Percentiles rank a stretch among this genome's conserved stretches.
These are phyloP conservation scores for Melanerpes aurifrons DNA, from an alignment of 2,113 vertebrate species.

Conservation along the genomic window DNA sequence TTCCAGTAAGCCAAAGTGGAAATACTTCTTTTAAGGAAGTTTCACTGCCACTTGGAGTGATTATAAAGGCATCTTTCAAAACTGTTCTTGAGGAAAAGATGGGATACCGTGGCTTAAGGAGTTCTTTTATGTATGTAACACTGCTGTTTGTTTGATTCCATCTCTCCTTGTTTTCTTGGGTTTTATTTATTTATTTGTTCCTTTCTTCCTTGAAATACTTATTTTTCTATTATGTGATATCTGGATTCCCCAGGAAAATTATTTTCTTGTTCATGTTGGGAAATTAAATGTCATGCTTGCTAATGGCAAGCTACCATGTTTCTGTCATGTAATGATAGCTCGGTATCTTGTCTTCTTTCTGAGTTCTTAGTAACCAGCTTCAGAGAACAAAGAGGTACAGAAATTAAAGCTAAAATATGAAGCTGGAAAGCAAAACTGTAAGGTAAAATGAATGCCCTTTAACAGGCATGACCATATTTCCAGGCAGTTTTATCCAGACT, in stretches of 20 bases:
- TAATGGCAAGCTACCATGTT: background rate
- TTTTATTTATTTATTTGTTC: background rate
- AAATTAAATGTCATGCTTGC: background rate
- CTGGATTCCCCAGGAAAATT: background rate
- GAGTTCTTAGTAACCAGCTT: background rate
- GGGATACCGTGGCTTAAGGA: background rate
- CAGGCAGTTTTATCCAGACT: background rate
- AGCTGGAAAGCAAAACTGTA: background rate
- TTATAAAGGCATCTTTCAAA: background rate
- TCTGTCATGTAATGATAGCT: background rate
- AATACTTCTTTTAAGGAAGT: background rate
- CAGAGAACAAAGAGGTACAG: background rate
- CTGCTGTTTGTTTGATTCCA: background rate
- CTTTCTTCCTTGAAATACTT: background rate
- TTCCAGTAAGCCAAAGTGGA: background rate
- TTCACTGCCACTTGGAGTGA: background rate
- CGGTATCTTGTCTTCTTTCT: background rate
- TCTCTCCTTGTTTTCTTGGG: background rate
- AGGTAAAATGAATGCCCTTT: background rate
- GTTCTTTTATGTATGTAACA: background rate
- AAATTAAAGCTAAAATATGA: background rate
- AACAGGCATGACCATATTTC: background rate
- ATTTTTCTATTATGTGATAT: background rate
- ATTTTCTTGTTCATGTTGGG: background rate
- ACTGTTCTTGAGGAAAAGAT: background rate